Conservation (phyloP, 2,888 invertebrate species). For the Gastrophysa polygoni region DNA sequence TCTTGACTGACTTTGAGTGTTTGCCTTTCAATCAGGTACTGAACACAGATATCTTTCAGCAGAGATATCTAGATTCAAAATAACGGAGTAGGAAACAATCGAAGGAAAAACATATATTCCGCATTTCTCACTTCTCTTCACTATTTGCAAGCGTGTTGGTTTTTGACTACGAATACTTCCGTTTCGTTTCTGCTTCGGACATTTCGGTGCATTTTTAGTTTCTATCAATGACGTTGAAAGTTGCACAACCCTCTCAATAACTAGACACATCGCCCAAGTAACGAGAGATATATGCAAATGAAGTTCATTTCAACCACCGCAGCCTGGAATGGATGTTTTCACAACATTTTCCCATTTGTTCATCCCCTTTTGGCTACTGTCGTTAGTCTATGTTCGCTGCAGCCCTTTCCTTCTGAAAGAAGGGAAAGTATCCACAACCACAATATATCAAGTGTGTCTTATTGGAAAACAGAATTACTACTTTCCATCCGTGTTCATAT, state of each 20-base stretch:
- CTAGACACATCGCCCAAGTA: constrained; percentile 52
- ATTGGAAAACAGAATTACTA: neutral
- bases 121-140: no score
- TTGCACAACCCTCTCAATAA: constrained; percentile 47
- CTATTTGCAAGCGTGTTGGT: no score
- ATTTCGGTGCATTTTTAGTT: neutral
- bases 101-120: no score
- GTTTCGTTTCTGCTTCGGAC: neutral
- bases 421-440: neutral
- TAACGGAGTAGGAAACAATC: no score
- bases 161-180: neutral
- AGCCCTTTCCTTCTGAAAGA: neutral
- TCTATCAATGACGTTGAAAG: constrained; percentile 25
- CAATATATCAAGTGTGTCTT: neutral
- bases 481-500: neutral
- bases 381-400: constrained; percentile 6
- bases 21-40: no score
- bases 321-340: constrained; percentile 53
- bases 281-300: constrained; percentile 57
- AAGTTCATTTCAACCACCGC: constrained; percentile 53
- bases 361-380: constrained; percentile 1
- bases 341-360: constrained; percentile 5
- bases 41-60: no score
- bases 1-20: no score
- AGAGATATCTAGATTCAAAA: no score